Evolutionary conservation across 1,140 invertebrate species (phyloP).

Genomic region (Hetaerina americana): DNA sequence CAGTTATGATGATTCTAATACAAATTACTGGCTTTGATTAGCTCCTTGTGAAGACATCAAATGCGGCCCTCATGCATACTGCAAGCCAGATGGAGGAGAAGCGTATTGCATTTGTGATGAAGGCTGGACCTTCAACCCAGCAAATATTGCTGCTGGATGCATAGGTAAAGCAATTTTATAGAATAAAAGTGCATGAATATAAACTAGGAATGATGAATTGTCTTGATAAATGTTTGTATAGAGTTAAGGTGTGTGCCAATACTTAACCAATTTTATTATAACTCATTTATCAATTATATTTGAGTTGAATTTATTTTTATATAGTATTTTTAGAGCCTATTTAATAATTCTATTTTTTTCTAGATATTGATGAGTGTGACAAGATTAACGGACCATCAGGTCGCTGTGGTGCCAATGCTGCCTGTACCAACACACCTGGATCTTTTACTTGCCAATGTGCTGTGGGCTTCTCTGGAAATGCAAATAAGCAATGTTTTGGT

Average conservation of each 20-base stretch:
- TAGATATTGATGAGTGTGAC: constrained; percentile 89
- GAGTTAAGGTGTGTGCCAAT: too few relatives aligned
- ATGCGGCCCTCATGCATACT: constrained; percentile 76
- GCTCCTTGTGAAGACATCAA: constrained; percentile 83
- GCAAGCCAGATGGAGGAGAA: constrained; percentile 75
- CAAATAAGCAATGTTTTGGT: constrained; percentile 58
- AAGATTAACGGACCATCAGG: constrained; percentile 57
- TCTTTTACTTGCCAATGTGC: constrained; percentile 65
- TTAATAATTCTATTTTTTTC: constrained; percentile 10
- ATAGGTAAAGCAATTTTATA: constrained; percentile 56
- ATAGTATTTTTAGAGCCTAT: neutral
- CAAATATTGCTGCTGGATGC: constrained; percentile 75
- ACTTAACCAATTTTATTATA: too few relatives aligned
- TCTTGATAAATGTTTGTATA: too few relatives aligned
- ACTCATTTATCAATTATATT: too few relatives aligned
- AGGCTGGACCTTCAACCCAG: constrained; percentile 84
- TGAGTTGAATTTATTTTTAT: too few relatives aligned
- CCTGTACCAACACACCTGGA: constrained; percentile 71
- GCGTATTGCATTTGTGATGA: constrained; percentile 87
- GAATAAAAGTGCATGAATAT: too few relatives aligned
- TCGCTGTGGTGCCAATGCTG: constrained; percentile 66
- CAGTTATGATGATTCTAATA: neutral
- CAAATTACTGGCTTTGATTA: constrained; percentile 19
- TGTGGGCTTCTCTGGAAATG: constrained; percentile 64
- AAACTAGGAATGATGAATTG: too few relatives aligned